phyloP scores from a whole-genome alignment of 30 jellyfish, hydroid and myxozoan species.

The Rhopilema esculentum region DNA sequence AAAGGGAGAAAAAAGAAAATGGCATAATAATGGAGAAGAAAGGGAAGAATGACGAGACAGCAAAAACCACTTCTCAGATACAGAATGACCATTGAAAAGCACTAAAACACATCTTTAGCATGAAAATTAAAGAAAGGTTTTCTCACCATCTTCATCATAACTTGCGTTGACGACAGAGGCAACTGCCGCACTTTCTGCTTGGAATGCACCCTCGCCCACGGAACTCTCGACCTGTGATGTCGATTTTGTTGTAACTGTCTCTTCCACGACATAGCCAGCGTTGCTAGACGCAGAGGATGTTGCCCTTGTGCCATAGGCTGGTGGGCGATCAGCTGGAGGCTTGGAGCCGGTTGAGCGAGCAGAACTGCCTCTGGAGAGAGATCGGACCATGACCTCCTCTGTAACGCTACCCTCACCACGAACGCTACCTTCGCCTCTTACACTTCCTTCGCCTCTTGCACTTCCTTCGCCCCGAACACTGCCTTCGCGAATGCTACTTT shows the following conservation, averaged over 20 bases:
- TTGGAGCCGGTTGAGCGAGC: slow-evolving; percentile 59
- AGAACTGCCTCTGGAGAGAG: slow-evolving; percentile 44
- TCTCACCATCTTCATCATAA: slow-evolving; percentile 35
- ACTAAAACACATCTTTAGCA: not conserved
- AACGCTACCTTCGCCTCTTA: slow-evolving; percentile 10
- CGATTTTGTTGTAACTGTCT: slow-evolving; percentile 39
- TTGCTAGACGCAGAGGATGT: slow-evolving; percentile 21
- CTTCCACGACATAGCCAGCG: slow-evolving; percentile 56
- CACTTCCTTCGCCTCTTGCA: not conserved
- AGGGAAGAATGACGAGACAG: too few relatives aligned
- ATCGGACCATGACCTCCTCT: slow-evolving; percentile 57
- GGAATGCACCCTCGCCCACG: slow-evolving; percentile 27
- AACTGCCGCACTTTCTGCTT: slow-evolving; percentile 2
- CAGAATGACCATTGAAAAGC: too few relatives aligned
- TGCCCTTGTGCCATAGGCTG: slow-evolving; percentile 50
- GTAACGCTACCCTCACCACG: slow-evolving; percentile 49
- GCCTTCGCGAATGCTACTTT: slow-evolving; percentile 24
- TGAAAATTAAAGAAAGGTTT: not conserved
- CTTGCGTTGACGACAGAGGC: slow-evolving; percentile 44
- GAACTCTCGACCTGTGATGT: slow-evolving; percentile 45
- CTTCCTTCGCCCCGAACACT: slow-evolving; percentile 6
- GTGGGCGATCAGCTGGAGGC: slow-evolving; percentile 73
- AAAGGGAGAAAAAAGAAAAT: too few relatives aligned
- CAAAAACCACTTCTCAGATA: too few relatives aligned
- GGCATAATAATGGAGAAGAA: too few relatives aligned